These are phyloP conservation scores for Myotis vivesi DNA, from an alignment of 2,797 vertebrate species.

Conservation along the genomic window DNA sequence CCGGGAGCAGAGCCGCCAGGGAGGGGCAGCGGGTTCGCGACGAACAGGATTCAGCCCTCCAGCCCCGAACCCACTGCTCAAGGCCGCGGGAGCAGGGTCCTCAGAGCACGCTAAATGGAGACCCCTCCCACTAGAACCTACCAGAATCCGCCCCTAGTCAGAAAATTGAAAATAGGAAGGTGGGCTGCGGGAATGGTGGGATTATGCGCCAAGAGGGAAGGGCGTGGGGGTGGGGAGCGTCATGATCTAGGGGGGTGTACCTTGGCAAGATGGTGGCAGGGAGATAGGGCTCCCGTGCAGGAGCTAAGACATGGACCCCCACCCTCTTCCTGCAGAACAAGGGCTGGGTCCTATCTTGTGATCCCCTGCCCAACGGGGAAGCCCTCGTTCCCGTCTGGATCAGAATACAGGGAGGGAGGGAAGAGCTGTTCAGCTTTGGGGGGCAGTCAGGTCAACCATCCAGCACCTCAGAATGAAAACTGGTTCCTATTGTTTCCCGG, in stretches of 20 bases:
- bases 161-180: background rate
- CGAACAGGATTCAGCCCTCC: background rate
- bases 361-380: background rate
- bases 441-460: background rate
- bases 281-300: background rate
- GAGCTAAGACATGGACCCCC: background rate
- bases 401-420: background rate
- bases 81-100: background rate
- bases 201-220: background rate
- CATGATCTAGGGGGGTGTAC: background rate
- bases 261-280: slow-evolving; percentile 45
- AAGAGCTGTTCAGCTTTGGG: background rate
- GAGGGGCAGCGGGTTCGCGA: background rate
- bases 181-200: background rate
- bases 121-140: background rate
- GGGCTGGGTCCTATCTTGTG: background rate
- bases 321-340: background rate
- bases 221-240: rapidly evolving
- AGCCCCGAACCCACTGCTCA: background rate
- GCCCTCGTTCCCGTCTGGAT: background rate
- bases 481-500: background rate
- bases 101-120: background rate
- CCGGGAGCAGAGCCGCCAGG: background rate
- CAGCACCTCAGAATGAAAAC: background rate
- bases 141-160: background rate